Evolutionary conservation across 92 coral and sea anemone genomes (phyloP).

Genomic region (Palythoa grandis): DNA sequence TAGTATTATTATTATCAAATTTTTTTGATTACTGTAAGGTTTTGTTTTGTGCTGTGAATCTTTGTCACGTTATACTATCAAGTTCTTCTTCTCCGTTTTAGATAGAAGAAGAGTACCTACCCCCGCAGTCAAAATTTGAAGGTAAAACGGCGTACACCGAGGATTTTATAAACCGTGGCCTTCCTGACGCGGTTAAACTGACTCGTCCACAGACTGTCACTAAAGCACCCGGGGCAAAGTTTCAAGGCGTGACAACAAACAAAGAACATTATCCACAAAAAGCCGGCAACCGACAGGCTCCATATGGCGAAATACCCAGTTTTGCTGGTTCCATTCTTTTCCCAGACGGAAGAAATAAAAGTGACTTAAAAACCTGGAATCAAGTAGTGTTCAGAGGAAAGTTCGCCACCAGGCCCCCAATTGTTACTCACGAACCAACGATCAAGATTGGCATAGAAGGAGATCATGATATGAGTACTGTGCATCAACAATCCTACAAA

Average conservation of each 20-base stretch:
- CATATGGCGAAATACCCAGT: constrained; percentile 89
- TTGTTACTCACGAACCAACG: constrained; percentile 68
- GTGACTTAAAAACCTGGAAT: constrained; percentile 82
- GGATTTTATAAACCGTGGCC: constrained; percentile 77
- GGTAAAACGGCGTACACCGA: constrained; percentile 81
- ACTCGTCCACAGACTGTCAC: constrained; percentile 84
- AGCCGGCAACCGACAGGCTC: constrained; percentile 69
- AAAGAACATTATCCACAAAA: constrained; percentile 82
- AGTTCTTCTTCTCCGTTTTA: constrained; percentile 10
- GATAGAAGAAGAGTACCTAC: constrained; percentile 70
- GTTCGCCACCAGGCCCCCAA: constrained; percentile 81
- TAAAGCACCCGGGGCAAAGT: constrained; percentile 63
- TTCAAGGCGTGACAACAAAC: constrained; percentile 88
- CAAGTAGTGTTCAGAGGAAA: constrained; percentile 93
- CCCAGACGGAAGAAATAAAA: constrained; percentile 70
- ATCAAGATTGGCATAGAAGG: constrained; percentile 90
- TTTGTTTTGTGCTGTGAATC: no score
- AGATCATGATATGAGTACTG: constrained; percentile 77
- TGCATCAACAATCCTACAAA: constrained; percentile 77
- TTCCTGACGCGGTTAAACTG: constrained; percentile 67
- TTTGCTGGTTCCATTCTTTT: constrained; percentile 88
- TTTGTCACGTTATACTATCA: no score
- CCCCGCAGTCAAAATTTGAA: constrained; percentile 74
- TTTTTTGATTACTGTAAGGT: no score
- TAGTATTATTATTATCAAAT: no score